Base-by-base conservation (phyloP, 2,113 vertebrate genomes). In the Chaetops frenatus region DNA sequence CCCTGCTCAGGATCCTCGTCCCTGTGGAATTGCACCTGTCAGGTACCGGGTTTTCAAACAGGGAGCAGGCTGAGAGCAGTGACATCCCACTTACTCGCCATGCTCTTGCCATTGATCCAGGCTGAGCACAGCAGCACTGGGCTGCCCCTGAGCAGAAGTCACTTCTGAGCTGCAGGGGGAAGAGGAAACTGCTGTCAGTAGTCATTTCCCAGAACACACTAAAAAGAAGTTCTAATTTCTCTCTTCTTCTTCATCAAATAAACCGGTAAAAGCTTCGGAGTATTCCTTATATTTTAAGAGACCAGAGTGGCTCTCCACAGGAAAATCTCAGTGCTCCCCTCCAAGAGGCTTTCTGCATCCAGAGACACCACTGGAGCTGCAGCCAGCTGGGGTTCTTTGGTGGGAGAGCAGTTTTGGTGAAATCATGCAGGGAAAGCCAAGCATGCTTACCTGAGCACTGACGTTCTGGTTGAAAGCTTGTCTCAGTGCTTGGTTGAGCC, bases 401-500 rank as follows among this genome's bases (percentile, higher is more conserved):
- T 35, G 48, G 36, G 20, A 60, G 33, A 36, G 54, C 16, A 51
- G 18, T 62, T 81, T 20, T 12, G 28, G 57, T 45, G 16, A 58
- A 60, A 56, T 40, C 29, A 69, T 0, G 15, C 42, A 89, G 51
- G 62, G 9, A 47, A 70, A 66, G 42, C 36, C 69, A 71, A 25
- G 42, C 54, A 40, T 2, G 29, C 98, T 98, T 96, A 99, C 99
- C 97, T 99, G 98, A 84, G 98, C 98, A 0, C 98, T 98, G 88
- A 99, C 96, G 2, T 95, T 97, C 97, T 98, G 97, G 97, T 98
- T 99, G 97, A 99, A 98, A 81, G 99, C 99, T 96, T 98, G 98
- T 81, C 98, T 96, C 96, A 99, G 95, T 6, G 98, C 98, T 89
- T 99, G 98, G 24, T 98, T 99, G 81, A 99, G 98, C 69, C 99